Conservation (phyloP, 2,797 vertebrate species). For the Tenualosa thibaudeaui region DNA sequence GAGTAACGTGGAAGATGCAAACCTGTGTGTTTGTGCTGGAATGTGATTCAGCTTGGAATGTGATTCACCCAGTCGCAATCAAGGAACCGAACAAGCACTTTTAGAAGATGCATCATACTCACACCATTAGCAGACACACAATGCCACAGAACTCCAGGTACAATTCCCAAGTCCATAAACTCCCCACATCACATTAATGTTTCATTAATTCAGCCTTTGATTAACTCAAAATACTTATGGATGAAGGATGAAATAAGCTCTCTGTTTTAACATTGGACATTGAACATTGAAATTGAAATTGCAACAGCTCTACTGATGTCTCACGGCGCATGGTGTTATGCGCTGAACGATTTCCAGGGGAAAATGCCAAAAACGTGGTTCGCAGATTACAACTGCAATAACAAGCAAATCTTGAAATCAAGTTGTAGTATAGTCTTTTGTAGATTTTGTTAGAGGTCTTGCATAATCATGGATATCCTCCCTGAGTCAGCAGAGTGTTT, state of each 20-base stretch:
- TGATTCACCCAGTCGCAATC: no score
- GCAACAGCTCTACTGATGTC: not conserved
- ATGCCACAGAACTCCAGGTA: not conserved
- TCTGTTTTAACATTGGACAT: not conserved
- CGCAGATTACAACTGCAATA: not conserved
- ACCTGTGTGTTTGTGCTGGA: no score
- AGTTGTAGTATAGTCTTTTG: not conserved
- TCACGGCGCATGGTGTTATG: not conserved
- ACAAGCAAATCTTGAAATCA: not conserved
- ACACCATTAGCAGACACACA: not conserved
- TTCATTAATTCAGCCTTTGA: not conserved
- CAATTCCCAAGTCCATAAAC: not conserved
- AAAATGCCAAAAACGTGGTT: not conserved
- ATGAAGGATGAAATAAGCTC: not conserved
- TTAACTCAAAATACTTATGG: not conserved
- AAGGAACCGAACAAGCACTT: no score
- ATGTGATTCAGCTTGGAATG: no score
- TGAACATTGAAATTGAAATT: not conserved
- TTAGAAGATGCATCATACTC: not conserved
- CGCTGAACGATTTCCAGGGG: not conserved
- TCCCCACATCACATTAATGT: not conserved
- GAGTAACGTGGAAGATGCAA: no score
- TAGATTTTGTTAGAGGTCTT: not conserved
- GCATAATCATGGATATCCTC: not conserved
- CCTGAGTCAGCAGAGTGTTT: not conserved